Base-by-base conservation (phyloP, 35 echinoderm and acorn worm species). In the Lytechinus variegatus region DNA sequence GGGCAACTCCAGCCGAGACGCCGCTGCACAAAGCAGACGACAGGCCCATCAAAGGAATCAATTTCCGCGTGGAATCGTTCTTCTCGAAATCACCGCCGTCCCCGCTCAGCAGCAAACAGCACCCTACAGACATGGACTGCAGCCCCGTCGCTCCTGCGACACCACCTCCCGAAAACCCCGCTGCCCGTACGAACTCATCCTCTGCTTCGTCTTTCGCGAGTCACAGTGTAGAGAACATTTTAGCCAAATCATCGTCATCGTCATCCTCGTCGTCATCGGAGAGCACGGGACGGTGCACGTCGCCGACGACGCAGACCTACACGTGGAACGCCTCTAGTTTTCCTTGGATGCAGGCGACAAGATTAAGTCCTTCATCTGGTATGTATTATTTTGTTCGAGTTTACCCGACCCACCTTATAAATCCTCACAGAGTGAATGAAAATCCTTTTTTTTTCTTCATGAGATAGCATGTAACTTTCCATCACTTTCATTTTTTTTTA, bases 331-430 rank as follows among this genome's bases (percentile, higher is more conserved):
- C 28, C 24, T 87, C 96, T 28, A 96, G 87, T 91, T 96, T 96
- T 54, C 96, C 96, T 14, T 96, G 96, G 96, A 96, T 96, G 96
- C 96, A 96, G 61, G 96, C 72, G 21, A 94, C 94, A 28, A 60
- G 55, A 90, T 56, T 95, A 89, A 95, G 94, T 19, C 96, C 96
- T 53, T 55, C 94, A 52, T 88, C 88, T 27, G 94, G 96, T 96
- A 95, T 52, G 92, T 93, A 57, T 93, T 57, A 52, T 21, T 8
- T 54, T 6, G 16, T 90, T 9, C 66, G 33, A 44, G 33, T 44
- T 44, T 44, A 44, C 0, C 2, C 33, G 33, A 44, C 33, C 33
- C 33, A 44, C 33, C 33, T 44, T 44, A 44, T 0, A 44, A 44
- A 44, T 44, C 33, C 33, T 44, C 33, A 44, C 0, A 44, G 2